Evolutionary conservation across 2,797 vertebrate genomes (phyloP).

Genomic region (Brotula barbata): DNA sequence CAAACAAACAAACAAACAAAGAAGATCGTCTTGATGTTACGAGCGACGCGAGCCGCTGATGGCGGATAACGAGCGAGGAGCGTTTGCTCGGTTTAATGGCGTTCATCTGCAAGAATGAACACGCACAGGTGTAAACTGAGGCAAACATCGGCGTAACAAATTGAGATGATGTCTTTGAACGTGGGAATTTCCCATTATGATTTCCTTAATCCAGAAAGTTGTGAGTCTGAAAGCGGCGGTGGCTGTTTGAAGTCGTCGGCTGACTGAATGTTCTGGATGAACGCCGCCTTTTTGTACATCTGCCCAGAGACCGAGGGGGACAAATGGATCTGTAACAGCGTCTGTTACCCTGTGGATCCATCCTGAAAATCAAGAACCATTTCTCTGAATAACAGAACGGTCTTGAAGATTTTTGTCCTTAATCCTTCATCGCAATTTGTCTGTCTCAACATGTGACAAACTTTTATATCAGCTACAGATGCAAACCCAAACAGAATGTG

Average conservation of each 20-base stretch:
- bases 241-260: not conserved
- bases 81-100: constrained; percentile 51
- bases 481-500: too few relatives aligned
- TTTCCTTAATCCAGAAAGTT: constrained; percentile 56
- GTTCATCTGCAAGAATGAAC: constrained; percentile 51
- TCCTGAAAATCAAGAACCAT: too few relatives aligned
- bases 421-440: too few relatives aligned
- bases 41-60: constrained; percentile 33
- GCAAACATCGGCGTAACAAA: constrained; percentile 59
- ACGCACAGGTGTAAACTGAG: constrained; percentile 65
- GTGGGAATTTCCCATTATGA: constrained; percentile 67
- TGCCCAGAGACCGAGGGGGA: constrained; percentile 8
- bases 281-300: constrained; percentile 4
- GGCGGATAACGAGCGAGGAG: constrained; percentile 41
- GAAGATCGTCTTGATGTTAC: constrained; percentile 60
- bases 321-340: too few relatives aligned
- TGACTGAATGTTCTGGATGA: constrained; percentile 16
- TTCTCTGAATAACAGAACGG: too few relatives aligned
- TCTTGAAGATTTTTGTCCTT: too few relatives aligned
- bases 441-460: too few relatives aligned
- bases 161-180: constrained; percentile 44
- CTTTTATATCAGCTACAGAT: too few relatives aligned
- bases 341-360: too few relatives aligned
- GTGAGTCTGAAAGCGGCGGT: constrained; percentile 53
- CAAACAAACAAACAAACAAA: constrained; percentile 51